Base-by-base conservation (phyloP, 2,888 invertebrate species). In the Stenichneumon culpator region DNA sequence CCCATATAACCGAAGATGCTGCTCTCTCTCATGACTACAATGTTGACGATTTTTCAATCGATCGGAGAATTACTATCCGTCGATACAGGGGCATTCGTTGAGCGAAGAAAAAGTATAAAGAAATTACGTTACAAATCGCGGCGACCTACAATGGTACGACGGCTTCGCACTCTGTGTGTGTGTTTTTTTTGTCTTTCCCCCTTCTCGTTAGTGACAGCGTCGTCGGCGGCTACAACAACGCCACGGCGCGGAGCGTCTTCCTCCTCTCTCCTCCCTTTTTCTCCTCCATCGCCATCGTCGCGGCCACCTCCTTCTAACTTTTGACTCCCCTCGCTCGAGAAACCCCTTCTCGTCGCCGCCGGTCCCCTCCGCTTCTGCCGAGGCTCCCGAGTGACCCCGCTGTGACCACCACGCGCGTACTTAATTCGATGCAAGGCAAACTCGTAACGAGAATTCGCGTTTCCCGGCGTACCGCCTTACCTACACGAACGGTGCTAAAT, bases 111-210 rank as follows among this genome's bases (percentile, higher is more conserved):
- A 57, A 89, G 90, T 92, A 91, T 92, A 90, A 91, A 92, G 89
- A 89, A 92, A 92, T 91, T 91, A 89, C 90, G 91, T 92, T 92
- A 92, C 91, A 93, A 93, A 93, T 93, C 92, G 92, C 91, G 92
- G 91, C 93, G 93, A 93, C 92, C 93, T 92, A 93, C 92, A 92
- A 92, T 93, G 90, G 91, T 57, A 90, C 91, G 90, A 92, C 91
- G 90, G 90, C 89, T 89, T 87, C 89, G 89, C 90, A 90, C 84
- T 82, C 65, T 79, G 78, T 86, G 78, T 82, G 57, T 79, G 78
- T 86, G 78, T 63, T 65, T 75, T 72, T 44, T 44, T 44, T 44
- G 14, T 44, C 11, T 44, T 44, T 14, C 73, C 82, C 86, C 54
- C 32, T 36, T 54, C 47, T 57, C 28, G 60, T 19, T 63, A 77